Conservation (phyloP, 2,113 vertebrate genomes). For the Phrynosoma platyrhinos region DNA sequence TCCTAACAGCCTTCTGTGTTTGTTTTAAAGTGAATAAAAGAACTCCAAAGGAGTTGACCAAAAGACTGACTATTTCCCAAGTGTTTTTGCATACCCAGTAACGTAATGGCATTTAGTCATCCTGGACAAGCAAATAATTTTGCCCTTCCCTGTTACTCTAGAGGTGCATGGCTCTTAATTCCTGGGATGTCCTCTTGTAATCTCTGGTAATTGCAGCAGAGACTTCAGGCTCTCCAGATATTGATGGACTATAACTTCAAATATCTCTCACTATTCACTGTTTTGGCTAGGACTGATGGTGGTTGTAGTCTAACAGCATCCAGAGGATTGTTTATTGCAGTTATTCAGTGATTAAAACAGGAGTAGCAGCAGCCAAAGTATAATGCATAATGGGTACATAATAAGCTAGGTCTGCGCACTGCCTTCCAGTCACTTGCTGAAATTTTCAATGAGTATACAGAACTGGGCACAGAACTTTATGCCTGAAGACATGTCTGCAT, state of each 20-base stretch:
- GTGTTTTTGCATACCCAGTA: not conserved
- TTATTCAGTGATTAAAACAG: not conserved
- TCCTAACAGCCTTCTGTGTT: not conserved
- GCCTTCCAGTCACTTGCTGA: conserved; percentile 2
- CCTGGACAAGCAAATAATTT: too few species aligned
- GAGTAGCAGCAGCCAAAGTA: not conserved
- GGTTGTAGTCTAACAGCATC: too few species aligned
- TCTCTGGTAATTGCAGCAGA: not conserved
- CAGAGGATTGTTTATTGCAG: not conserved
- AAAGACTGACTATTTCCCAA: not conserved
- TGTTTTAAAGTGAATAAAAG: not conserved
- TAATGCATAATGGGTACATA: not conserved
- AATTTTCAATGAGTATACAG: not conserved
- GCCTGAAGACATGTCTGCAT: not conserved
- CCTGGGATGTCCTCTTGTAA: not conserved
- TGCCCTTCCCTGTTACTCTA: not conserved
- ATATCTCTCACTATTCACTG: too few species aligned
- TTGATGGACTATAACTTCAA: not conserved
- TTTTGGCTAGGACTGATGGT: not conserved
- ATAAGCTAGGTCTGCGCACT: not conserved
- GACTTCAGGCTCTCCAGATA: not conserved
- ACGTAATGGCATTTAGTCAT: too few species aligned
- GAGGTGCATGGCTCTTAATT: too few species aligned
- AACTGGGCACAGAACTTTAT: not conserved
- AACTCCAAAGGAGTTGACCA: not conserved